Evolutionary conservation across 2,113 vertebrate species (phyloP).

Genomic region (Ibidorhyncha struthersii): DNA sequence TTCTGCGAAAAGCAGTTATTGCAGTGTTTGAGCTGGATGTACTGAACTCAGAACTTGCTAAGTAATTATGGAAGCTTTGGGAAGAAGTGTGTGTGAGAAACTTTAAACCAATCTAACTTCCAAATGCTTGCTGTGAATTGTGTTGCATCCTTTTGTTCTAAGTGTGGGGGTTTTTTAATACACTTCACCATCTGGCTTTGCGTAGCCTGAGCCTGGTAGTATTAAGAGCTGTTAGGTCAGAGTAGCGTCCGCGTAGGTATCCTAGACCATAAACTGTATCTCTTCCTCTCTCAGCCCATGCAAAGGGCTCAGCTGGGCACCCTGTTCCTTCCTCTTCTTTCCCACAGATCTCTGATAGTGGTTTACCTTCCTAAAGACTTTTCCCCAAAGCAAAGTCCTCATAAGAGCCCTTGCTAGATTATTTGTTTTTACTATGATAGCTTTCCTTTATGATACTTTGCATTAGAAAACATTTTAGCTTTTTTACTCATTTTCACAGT

Average conservation of each 20-base stretch:
- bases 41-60: not conserved
- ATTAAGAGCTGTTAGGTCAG: not conserved
- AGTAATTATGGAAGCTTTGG: not conserved
- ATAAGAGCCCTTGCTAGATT: fast-evolving
- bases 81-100: not conserved
- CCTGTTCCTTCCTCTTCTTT: not conserved
- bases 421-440: not conserved
- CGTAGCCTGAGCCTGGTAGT: not conserved
- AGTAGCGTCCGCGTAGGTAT: not conserved
- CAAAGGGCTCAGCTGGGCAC: not conserved
- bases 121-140: not conserved
- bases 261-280: not conserved
- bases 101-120: not conserved
- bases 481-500: not conserved
- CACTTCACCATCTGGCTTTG: not conserved
- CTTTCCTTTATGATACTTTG: not conserved
- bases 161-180: not conserved
- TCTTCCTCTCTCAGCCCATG: not conserved
- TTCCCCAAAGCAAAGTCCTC: not conserved
- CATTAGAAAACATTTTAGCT: not conserved
- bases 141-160: not conserved
- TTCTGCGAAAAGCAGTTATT: not conserved
- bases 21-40: not conserved
- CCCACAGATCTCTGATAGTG: no score
- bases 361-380: not conserved